Conservation (phyloP, 1,140 invertebrate genomes). For the Tigriopus japonicus region DNA sequence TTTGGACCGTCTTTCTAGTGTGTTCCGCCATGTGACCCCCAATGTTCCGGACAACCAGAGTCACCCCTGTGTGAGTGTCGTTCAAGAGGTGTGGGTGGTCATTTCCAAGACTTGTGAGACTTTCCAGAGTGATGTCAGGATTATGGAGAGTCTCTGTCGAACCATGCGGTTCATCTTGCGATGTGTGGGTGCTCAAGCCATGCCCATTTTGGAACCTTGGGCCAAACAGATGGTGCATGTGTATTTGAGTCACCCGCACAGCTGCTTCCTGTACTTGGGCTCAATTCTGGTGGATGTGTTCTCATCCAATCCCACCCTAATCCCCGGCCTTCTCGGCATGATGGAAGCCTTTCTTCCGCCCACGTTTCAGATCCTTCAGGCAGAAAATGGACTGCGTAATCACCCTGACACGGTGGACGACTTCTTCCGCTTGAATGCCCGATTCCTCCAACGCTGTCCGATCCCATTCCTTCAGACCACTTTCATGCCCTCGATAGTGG, state of each 20-base stretch:
- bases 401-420: constrained; percentile 97
- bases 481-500: constrained; percentile 49
- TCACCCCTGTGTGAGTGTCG: constrained; percentile 7
- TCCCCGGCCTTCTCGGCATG: constrained; percentile 52
- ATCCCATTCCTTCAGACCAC: constrained; percentile 47
- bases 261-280: constrained; percentile 83
- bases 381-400: constrained; percentile 50
- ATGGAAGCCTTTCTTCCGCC: constrained; percentile 63
- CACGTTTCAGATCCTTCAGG: constrained; percentile 58
- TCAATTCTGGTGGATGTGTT: constrained; percentile 85
- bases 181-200: constrained; percentile 56
- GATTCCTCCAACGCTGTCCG: constrained; percentile 69
- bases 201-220: constrained; percentile 52
- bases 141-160: constrained; percentile 80
- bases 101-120: constrained; percentile 51
- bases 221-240: constrained; percentile 44
- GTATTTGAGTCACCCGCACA: constrained; percentile 35
- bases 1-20: constrained; percentile 72
- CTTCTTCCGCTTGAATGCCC: constrained; percentile 67
- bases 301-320: constrained; percentile 44
- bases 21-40: constrained; percentile 60
- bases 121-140: constrained; percentile 57
- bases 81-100: constrained; percentile 50
- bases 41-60: neutral
- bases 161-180: constrained; percentile 72